phyloP scores from a whole-genome alignment of 1,140 invertebrate genomes.

The Octopus bimaculoides region DNA sequence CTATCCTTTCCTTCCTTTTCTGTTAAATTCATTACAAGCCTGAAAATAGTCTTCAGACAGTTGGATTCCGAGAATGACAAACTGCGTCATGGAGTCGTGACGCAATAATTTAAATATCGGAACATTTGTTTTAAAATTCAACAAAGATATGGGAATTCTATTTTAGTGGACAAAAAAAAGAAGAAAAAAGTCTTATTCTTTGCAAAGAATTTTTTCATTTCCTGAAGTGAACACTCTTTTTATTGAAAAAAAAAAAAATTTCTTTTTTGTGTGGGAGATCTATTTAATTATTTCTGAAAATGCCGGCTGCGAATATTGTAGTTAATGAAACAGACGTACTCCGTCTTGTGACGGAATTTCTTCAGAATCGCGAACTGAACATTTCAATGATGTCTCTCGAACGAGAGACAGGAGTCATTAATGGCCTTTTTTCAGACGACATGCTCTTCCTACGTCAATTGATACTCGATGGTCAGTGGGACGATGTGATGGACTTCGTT shows the following conservation, averaged over 20 bases:
- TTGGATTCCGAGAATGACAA: no score
- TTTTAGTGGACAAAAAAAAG: not conserved
- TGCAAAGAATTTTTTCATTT: not conserved
- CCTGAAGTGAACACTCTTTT: not conserved
- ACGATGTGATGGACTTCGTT: conserved; percentile 93
- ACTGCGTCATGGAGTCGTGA: no score
- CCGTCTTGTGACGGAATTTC: conserved; percentile 85
- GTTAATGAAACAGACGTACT: conserved; percentile 84
- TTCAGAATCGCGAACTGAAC: conserved; percentile 80
- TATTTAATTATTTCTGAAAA: conserved; percentile 20
- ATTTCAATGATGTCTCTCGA: conserved; percentile 84
- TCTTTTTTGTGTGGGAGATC: not conserved
- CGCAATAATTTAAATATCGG: no score
- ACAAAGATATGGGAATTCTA: no score
- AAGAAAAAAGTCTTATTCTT: not conserved
- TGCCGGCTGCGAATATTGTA: conserved; percentile 45
- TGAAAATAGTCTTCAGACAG: no score
- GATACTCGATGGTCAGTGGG: conserved; percentile 97
- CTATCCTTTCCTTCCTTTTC: no score
- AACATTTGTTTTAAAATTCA: no score
- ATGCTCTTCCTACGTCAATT: conserved; percentile 86
- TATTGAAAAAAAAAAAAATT: not conserved
- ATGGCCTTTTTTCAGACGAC: conserved; percentile 85
- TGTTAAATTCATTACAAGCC: no score
- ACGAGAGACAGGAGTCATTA: conserved; percentile 92